Percentiles rank a stretch among this genome's conserved stretches.
phyloP scores from a whole-genome alignment of 2,797 vertebrate species.

The Trichosurus vulpecula region DNA sequence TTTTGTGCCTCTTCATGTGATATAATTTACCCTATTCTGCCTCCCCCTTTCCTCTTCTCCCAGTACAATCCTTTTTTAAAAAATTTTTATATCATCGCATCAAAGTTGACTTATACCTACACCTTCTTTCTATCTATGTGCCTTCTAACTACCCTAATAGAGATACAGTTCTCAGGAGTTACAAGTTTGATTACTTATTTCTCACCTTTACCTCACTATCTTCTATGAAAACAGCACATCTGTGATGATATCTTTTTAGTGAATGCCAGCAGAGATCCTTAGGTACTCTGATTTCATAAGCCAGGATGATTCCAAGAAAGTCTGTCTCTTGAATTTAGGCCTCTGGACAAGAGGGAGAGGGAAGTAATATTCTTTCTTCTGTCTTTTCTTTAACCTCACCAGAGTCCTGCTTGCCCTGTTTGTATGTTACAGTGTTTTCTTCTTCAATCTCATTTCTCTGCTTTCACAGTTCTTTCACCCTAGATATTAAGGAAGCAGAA shows the following conservation, averaged over 20 bases:
- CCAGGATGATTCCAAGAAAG: background rate
- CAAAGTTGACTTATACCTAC: background rate
- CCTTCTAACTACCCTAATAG: background rate
- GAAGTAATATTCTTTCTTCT: background rate
- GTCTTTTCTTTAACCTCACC: background rate
- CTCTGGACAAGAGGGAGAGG: background rate
- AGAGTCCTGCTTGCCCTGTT: background rate
- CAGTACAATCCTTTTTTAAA: background rate
- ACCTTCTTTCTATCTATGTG: background rate
- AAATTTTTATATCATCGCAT: background rate
- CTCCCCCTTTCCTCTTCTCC: background rate
- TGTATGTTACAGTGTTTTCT: background rate
- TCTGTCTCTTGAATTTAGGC: background rate
- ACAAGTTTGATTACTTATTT: background rate
- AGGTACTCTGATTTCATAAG: background rate
- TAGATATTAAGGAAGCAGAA: background rate
- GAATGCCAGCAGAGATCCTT: slow-evolving; percentile 10
- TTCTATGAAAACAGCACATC: background rate
- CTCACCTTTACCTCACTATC: background rate
- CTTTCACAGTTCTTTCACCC: background rate
- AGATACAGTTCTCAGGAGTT: background rate
- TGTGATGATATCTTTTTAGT: background rate
- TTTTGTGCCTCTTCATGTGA: background rate
- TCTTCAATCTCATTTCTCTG: background rate
- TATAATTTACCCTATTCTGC: background rate